Evolutionary conservation across 2,888 invertebrate species (phyloP).

Genomic region (Melanotus villosus): DNA sequence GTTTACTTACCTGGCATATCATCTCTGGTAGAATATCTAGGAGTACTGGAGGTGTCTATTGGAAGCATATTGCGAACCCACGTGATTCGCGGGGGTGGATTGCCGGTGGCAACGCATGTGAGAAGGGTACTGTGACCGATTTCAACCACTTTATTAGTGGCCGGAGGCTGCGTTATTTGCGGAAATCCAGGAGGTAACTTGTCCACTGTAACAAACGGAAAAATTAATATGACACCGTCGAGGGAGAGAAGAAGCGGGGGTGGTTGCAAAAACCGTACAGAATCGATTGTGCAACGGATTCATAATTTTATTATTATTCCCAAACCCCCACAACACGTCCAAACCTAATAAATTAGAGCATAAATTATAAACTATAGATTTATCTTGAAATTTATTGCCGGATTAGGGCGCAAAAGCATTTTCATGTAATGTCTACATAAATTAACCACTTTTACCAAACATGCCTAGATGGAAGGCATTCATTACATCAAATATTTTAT

Average conservation of each 20-base stretch:
- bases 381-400: constrained; percentile 59
- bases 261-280: not conserved
- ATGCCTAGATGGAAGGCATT: constrained; percentile 27
- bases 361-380: constrained; percentile 60
- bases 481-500: constrained; percentile 34
- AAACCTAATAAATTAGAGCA: constrained; percentile 58
- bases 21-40: constrained; percentile 87
- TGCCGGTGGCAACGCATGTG: constrained; percentile 90
- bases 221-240: constrained; percentile 11
- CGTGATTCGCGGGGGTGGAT: constrained; percentile 84
- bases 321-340: constrained; percentile 26
- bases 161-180: constrained; percentile 87
- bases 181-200: constrained; percentile 95
- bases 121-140: constrained; percentile 93
- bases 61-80: constrained; percentile 97
- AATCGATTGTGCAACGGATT: not conserved
- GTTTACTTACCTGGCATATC: constrained; percentile 82
- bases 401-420: constrained; percentile 58
- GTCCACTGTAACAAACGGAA: constrained; percentile 75
- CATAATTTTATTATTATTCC: constrained; percentile 33
- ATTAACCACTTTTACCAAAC: constrained; percentile 41
- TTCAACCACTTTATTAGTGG: constrained; percentile 95
- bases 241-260: not conserved
- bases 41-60: constrained; percentile 85
- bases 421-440: constrained; percentile 55